phyloP scores from a whole-genome alignment of 2,797 vertebrate species.

The Gallinago solitaria region DNA sequence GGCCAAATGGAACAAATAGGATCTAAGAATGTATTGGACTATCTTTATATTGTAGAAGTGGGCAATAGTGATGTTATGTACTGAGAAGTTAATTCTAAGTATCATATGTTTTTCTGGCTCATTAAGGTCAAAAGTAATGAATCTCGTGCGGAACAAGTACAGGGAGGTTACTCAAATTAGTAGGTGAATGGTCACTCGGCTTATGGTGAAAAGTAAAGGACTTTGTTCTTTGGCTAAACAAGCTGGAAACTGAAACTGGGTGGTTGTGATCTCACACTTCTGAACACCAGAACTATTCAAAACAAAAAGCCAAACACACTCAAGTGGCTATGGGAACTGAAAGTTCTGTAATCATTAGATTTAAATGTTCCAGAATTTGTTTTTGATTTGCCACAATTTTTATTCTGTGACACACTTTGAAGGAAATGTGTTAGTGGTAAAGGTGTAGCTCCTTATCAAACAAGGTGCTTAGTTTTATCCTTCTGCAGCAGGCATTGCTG shows the following conservation, averaged over 20 bases:
- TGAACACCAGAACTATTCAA: background rate
- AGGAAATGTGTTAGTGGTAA: background rate
- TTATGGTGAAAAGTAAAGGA: background rate
- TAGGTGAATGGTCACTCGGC: background rate
- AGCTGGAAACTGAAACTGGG: background rate
- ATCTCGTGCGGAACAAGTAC: background rate
- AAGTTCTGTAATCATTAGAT: background rate
- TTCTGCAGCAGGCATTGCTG: background rate
- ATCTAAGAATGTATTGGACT: background rate
- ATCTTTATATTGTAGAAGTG: background rate
- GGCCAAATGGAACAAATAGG: background rate
- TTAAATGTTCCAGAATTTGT: background rate
- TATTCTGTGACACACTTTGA: background rate
- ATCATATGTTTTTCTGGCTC: background rate
- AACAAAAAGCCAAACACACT: background rate
- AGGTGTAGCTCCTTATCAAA: background rate
- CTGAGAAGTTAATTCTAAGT: background rate
- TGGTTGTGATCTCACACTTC: background rate
- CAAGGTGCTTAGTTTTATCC: background rate
- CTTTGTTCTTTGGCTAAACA: background rate
- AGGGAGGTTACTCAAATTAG: background rate
- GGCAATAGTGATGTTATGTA: background rate
- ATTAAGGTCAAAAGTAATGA: slow-evolving; percentile 9
- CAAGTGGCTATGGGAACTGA: background rate
- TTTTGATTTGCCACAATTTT: background rate